These are phyloP conservation scores for Chlorocebus sabaeus DNA, from an alignment of 2,113 vertebrate genomes.

Conservation along the genomic window DNA sequence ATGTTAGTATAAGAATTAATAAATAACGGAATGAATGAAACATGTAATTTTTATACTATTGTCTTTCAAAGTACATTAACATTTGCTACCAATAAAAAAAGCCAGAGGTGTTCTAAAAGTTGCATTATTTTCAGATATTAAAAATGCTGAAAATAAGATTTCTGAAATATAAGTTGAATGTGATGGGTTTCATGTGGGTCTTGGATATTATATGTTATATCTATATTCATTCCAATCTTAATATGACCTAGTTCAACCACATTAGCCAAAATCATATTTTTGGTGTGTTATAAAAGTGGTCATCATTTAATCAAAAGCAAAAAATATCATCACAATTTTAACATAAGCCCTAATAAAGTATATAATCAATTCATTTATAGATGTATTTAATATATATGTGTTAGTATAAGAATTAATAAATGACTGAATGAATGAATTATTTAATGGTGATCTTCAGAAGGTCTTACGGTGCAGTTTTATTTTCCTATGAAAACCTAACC, in stretches of 20 bases:
- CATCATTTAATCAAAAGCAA: not conserved
- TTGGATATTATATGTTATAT: not conserved
- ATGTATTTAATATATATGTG: not conserved
- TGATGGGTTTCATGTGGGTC: not conserved
- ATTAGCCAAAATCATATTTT: not conserved
- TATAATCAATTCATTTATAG: not conserved
- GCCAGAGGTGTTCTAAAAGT: not conserved
- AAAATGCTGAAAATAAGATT: not conserved
- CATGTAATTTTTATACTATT: not conserved
- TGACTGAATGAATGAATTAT: not conserved
- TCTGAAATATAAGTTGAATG: not conserved
- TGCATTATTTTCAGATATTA: not conserved
- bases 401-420: not conserved
- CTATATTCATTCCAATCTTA: not conserved
- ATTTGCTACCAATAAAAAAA: not conserved
- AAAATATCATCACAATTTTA: not conserved
- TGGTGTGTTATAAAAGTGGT: not conserved
- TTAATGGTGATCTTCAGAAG: slow-evolving; percentile 1
- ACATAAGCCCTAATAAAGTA: not conserved
- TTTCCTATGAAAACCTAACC: slow-evolving; percentile 32
- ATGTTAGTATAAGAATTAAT: not conserved
- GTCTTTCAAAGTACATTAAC: not conserved
- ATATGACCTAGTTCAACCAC: too few relatives aligned
- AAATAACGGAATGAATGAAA: not conserved
- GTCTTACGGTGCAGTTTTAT: not conserved